These are phyloP conservation scores for Microtus ochrogaster DNA, from an alignment of 2,113 vertebrate genomes.

Conservation along the genomic window DNA sequence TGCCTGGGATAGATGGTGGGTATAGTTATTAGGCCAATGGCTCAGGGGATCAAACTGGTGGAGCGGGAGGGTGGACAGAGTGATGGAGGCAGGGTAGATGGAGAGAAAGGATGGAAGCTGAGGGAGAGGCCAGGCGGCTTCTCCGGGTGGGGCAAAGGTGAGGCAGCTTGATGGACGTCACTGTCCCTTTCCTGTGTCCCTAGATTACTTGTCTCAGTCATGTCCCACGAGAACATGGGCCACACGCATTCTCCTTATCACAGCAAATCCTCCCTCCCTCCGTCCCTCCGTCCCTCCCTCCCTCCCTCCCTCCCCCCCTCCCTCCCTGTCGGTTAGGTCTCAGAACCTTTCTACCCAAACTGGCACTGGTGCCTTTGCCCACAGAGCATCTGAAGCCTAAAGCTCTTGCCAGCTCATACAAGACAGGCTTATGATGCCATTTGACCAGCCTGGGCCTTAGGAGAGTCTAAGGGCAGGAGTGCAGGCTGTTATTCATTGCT, in stretches of 20 bases:
- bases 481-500: neutral
- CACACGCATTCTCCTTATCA: too few relatives aligned
- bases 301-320: too few relatives aligned
- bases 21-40: neutral
- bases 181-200: neutral
- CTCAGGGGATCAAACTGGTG: neutral
- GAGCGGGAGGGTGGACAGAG: neutral
- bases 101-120: neutral
- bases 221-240: neutral
- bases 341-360: neutral
- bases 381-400: neutral
- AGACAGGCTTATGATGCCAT: accelerated
- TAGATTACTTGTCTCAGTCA: neutral
- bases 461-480: neutral
- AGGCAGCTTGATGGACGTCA: neutral
- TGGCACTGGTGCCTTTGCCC: neutral
- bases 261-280: too few relatives aligned
- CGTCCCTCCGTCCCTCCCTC: too few relatives aligned
- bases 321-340: neutral
- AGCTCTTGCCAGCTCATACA: neutral
- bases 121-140: neutral
- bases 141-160: neutral
- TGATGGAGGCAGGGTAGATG: neutral
- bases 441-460: neutral
- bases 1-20: constrained; percentile 94